Conservation (phyloP, 1,140 invertebrate species). For the Penaeus chinensis region DNA sequence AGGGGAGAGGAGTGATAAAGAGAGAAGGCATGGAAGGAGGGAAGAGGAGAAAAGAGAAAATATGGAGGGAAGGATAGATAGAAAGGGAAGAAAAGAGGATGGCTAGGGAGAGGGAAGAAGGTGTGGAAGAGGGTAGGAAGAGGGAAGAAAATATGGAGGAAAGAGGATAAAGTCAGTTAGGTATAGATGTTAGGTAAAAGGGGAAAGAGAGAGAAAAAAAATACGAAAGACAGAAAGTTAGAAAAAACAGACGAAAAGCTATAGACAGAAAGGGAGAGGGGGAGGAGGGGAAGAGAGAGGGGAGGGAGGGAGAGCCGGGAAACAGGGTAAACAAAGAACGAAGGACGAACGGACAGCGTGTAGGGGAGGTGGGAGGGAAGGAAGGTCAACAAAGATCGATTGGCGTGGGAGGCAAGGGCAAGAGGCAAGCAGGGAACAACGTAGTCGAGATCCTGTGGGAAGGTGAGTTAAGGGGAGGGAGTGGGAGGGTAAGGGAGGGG, state of each 20-base stretch:
- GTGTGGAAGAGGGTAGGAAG: background rate
- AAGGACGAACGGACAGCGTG: background rate
- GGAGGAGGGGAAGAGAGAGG: background rate
- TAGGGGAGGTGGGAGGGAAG: too few species aligned
- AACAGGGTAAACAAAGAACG: background rate
- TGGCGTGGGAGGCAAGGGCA: background rate
- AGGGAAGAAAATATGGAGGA: background rate
- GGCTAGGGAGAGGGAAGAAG: background rate
- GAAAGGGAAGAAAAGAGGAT: background rate
- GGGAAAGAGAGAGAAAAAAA: too few species aligned
- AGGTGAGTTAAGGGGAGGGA: background rate
- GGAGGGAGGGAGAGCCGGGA: background rate
- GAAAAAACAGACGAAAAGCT: too few species aligned
- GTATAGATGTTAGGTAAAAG: background rate
- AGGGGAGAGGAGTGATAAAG: background rate
- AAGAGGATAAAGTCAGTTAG: too few species aligned
- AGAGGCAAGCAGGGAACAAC: background rate
- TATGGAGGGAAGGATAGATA: too few species aligned
- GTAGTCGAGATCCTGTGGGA: background rate
- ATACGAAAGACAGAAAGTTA: too few species aligned
- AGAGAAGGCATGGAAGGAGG: background rate
- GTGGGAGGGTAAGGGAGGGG: background rate
- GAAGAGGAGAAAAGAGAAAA: background rate
- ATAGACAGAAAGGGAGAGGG: too few species aligned
- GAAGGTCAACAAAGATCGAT: background rate